These are phyloP conservation scores for Clarias magur DNA, from an alignment of 2,113 vertebrate species.

Conservation along the genomic window DNA sequence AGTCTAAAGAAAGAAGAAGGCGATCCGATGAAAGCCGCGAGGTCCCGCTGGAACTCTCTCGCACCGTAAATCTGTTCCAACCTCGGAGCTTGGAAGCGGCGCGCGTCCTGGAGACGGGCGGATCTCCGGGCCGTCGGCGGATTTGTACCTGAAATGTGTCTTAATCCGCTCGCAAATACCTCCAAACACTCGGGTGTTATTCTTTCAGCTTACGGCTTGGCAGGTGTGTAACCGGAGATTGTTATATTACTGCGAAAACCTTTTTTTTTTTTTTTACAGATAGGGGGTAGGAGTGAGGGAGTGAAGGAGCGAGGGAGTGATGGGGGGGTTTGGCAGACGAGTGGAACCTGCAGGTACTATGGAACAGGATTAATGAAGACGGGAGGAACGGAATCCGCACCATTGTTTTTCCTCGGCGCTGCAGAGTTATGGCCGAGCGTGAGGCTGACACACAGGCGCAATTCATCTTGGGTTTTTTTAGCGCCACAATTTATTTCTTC, in stretches of 20 bases:
- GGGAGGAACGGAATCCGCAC: slow-evolving; percentile 80
- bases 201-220: slow-evolving; percentile 76
- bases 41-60: neutral
- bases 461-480: neutral
- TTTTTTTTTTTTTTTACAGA: slow-evolving; percentile 72
- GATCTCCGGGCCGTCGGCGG: slow-evolving; percentile 55
- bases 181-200: slow-evolving; percentile 68
- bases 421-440: neutral
- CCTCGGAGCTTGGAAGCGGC: slow-evolving; percentile 8
- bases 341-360: slow-evolving; percentile 84
- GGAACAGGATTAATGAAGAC: slow-evolving; percentile 90
- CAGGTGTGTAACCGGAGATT: slow-evolving; percentile 85
- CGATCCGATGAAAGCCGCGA: no score
- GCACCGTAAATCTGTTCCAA: neutral
- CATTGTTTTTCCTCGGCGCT: slow-evolving; percentile 49
- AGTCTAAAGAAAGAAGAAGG: neutral
- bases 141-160: slow-evolving; percentile 66
- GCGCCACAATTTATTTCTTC: neutral
- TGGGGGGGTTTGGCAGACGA: slow-evolving; percentile 83
- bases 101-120: slow-evolving; percentile 34
- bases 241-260: slow-evolving; percentile 78
- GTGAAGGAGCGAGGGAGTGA: slow-evolving; percentile 50
- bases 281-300: slow-evolving; percentile 45
- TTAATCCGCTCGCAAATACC: slow-evolving; percentile 65
- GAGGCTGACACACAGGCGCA: neutral